phyloP scores from a whole-genome alignment of 2,888 invertebrate genomes.

The Odiellus spinosus region DNA sequence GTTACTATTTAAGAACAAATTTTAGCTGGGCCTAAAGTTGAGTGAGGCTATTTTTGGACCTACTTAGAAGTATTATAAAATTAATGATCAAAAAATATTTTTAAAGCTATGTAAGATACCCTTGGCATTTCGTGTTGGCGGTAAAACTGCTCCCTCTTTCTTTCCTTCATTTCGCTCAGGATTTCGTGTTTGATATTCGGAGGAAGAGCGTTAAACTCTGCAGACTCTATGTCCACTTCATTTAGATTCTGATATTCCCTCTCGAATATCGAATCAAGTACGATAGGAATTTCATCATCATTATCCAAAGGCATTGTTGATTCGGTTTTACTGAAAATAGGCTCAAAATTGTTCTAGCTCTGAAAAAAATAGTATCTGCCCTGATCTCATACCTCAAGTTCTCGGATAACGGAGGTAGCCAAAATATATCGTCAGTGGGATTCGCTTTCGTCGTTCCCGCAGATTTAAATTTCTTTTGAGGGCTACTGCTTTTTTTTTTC shows the following conservation, averaged over 20 bases:
- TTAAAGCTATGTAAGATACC: too few relatives aligned
- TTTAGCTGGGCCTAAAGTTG: too few relatives aligned
- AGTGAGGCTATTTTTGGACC: too few relatives aligned
- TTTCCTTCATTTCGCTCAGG: conserved; percentile 74
- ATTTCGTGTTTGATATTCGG: conserved; percentile 84
- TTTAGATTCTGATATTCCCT: conserved; percentile 46
- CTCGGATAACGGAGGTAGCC: conserved; percentile 29
- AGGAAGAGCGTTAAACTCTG: conserved; percentile 62
- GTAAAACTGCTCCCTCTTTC: conserved; percentile 79
- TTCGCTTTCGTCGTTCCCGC: conserved; percentile 9
- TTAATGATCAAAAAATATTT: too few relatives aligned
- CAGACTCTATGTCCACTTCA: conserved; percentile 59
- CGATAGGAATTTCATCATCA: conserved; percentile 15
- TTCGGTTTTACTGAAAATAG: too few relatives aligned
- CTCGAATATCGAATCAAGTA: conserved; percentile 18
- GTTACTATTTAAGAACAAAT: too few relatives aligned
- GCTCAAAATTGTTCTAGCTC: too few relatives aligned
- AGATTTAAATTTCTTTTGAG: neutral
- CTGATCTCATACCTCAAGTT: too few relatives aligned
- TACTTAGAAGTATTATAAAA: too few relatives aligned
- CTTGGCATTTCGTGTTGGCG: conserved; percentile 44
- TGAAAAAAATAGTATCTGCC: too few relatives aligned
- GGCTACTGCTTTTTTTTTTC: too few relatives aligned
- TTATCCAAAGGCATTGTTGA: too few relatives aligned
- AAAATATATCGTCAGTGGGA: conserved; percentile 28